Base-by-base conservation (phyloP, 1,140 invertebrate genomes). In the Teleopsis dalmanni region DNA sequence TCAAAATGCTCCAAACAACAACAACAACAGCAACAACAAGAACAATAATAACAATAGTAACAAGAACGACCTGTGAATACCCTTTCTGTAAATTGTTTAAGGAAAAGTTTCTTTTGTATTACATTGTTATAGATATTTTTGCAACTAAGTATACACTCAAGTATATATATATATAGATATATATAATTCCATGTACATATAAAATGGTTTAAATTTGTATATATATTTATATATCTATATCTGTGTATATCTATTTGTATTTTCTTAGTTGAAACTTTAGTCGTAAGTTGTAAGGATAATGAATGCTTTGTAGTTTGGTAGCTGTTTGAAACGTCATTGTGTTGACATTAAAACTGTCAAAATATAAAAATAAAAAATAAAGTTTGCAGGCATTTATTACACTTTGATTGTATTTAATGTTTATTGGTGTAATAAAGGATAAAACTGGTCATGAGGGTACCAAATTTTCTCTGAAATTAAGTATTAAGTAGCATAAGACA, bases 401-500 rank as follows among this genome's bases (percentile, higher is more conserved):
- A n/a, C n/a, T 43, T 31, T 31, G 21, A 43, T 43, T 27, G 26
- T 43, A 43, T 29, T 43, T 43, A 43, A 43, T 43, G 26, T 31
- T 19, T n/a, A n/a, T n/a, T n/a, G n/a, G n/a, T n/a, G n/a, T n/a
- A n/a, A n/a, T n/a, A n/a, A n/a, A n/a, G n/a, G n/a, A n/a, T n/a
- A n/a, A n/a, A n/a, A n/a, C n/a, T n/a, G n/a, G n/a, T n/a, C n/a
- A n/a, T n/a, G n/a, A n/a, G n/a, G n/a, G n/a, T n/a, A n/a, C n/a
- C n/a, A n/a, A n/a, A n/a, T n/a, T n/a, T n/a, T n/a, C n/a, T n/a
- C n/a, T n/a, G n/a, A n/a, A n/a, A n/a, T n/a, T n/a, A n/a, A n/a
- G n/a, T n/a, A n/a, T n/a, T n/a, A n/a, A n/a, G n/a, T n/a, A n/a
- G n/a, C n/a, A n/a, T n/a, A 35, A 35, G 23, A 11, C 25, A 7